Conservation (phyloP, 2,797 vertebrate species). For the Myotis daubentonii region DNA sequence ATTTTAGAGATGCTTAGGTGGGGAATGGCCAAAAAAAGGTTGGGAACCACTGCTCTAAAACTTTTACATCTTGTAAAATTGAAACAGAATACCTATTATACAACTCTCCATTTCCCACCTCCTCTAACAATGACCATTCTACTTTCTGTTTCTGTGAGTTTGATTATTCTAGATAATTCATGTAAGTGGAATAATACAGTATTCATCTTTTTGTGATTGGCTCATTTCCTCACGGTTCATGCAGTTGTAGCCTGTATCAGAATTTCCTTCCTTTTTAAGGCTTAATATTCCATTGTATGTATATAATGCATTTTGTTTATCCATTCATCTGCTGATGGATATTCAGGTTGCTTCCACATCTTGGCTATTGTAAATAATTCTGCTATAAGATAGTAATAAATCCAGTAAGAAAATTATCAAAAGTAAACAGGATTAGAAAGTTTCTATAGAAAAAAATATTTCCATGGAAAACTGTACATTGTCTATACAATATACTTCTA, state of each 20-base stretch:
- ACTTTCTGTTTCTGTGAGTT: not conserved
- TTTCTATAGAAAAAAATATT: not conserved
- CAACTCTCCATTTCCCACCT: not conserved
- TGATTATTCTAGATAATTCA: not conserved
- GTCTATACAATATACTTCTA: not conserved
- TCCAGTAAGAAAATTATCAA: slow-evolving; percentile 29
- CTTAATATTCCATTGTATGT: not conserved
- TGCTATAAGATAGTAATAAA: not conserved
- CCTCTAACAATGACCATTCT: not conserved
- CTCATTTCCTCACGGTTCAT: not conserved
- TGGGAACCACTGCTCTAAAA: not conserved
- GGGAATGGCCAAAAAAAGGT: too few species aligned
- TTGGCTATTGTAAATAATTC: not conserved
- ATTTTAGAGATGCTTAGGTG: too few species aligned
- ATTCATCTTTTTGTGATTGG: not conserved
- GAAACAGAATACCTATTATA: not conserved
- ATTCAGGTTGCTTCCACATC: not conserved
- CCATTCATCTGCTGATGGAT: not conserved
- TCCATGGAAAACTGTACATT: not conserved
- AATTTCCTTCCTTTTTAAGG: slow-evolving; percentile 20
- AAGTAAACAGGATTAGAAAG: slow-evolving; percentile 32
- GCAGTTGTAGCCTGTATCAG: not conserved
- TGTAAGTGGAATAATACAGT: not conserved
- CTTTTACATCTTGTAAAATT: not conserved
- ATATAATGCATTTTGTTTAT: not conserved